Percentiles rank a stretch among this genome's conserved stretches.
Evolutionary conservation across 2,888 invertebrate genomes (phyloP).

Genomic region (Tipula lateralis): DNA sequence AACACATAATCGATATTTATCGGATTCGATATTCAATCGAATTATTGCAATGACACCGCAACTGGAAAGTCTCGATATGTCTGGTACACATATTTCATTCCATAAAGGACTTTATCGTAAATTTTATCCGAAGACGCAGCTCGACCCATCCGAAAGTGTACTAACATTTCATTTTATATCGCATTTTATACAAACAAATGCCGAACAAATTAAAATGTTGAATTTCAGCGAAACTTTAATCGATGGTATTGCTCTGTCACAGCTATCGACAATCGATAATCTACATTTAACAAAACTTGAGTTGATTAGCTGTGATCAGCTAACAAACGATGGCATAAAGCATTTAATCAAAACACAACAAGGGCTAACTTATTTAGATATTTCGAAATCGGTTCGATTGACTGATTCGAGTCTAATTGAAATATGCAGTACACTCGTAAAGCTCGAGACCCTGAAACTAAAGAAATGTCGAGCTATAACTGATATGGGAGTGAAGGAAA

Average conservation of each 20-base stretch:
- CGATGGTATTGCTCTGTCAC: conserved; percentile 57
- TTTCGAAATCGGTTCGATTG: conserved; percentile 61
- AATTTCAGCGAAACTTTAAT: conserved; percentile 65
- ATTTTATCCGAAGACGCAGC: conserved; percentile 56
- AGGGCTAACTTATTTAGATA: conserved; percentile 55
- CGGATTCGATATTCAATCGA: conserved; percentile 67
- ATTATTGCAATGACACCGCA: conserved; percentile 58
- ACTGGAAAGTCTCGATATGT: conserved; percentile 59
- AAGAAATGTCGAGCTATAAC: conserved; percentile 62
- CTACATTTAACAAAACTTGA: conserved; percentile 53
- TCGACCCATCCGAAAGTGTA: conserved; percentile 61
- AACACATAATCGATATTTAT: conserved; percentile 64
- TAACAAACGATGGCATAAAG: conserved; percentile 56
- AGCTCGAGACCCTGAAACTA: conserved; percentile 58
- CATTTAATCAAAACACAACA: conserved; percentile 55
- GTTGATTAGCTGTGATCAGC: conserved; percentile 58
- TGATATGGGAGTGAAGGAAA: conserved; percentile 55
- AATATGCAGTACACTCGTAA: conserved; percentile 56
- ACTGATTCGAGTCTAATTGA: conserved; percentile 59
- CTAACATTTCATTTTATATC: conserved; percentile 65
- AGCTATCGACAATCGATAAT: conserved; percentile 53
- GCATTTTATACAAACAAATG: conserved; percentile 54
- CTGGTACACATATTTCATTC: conserved; percentile 66
- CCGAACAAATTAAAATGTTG: conserved; percentile 54
- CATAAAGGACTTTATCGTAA: conserved; percentile 62